Evolutionary conservation across 1,140 invertebrate species (phyloP).

Genomic region (Magallana gigas): DNA sequence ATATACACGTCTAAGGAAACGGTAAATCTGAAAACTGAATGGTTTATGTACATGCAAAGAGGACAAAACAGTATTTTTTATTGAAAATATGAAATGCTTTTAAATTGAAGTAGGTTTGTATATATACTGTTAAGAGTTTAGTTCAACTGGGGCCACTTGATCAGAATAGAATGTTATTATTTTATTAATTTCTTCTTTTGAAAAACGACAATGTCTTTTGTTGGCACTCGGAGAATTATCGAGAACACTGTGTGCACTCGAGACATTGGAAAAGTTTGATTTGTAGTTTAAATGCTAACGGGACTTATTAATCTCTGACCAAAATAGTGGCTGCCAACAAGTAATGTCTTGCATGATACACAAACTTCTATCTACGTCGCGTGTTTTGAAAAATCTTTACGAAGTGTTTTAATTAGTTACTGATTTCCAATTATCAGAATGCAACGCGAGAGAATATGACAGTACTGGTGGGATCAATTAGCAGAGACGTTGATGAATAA

Average conservation of each 20-base stretch:
- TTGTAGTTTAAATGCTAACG: conserved; percentile 2
- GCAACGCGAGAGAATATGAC: not conserved
- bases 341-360: conserved; percentile 5
- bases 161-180: too few relatives aligned
- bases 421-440: not conserved
- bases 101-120: too few relatives aligned
- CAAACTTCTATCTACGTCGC: conserved; percentile 15
- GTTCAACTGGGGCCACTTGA: too few relatives aligned
- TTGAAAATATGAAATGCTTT: too few relatives aligned
- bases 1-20: too few relatives aligned
- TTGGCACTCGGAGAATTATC: not conserved
- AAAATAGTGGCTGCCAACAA: conserved; percentile 7
- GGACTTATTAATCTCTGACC: conserved; percentile 4
- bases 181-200: not conserved
- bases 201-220: not conserved
- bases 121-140: too few relatives aligned
- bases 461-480: not conserved
- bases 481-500: not conserved
- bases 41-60: too few relatives aligned
- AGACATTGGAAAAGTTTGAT: not conserved
- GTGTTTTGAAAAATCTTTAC: not conserved
- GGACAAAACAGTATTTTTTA: too few relatives aligned
- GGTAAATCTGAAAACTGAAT: too few relatives aligned
- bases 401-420: not conserved
- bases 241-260: not conserved